Conservation (phyloP, 2,113 vertebrate genomes). For the Hippocampus mohnikei region DNA sequence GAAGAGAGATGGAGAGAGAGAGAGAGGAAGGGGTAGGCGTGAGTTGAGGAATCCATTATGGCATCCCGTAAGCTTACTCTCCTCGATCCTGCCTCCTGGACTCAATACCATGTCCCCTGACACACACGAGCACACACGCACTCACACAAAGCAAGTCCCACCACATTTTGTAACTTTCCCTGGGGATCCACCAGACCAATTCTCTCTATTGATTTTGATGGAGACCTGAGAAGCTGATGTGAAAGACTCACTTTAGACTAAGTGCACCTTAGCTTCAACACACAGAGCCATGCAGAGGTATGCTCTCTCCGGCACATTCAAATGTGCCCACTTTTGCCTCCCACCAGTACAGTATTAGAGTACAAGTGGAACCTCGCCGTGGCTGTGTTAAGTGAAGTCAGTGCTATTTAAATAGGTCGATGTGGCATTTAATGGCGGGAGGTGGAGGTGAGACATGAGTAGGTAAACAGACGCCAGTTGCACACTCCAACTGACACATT, state of each 20-base stretch:
- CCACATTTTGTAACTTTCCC: slow-evolving; percentile 41
- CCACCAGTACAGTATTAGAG: slow-evolving; percentile 12
- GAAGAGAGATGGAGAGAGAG: not conserved
- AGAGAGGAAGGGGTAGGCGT: slow-evolving; percentile 5
- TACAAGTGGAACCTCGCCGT: slow-evolving; percentile 19
- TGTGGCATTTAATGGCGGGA: slow-evolving; percentile 55
- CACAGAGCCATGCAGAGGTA: slow-evolving; percentile 12
- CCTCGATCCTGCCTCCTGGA: slow-evolving; percentile 34
- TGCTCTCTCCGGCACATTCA: slow-evolving; percentile 10
- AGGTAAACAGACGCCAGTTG: slow-evolving; percentile 44
- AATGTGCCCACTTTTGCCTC: slow-evolving; percentile 3
- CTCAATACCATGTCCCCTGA: slow-evolving; percentile 37
- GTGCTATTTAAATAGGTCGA: slow-evolving; percentile 59
- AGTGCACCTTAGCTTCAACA: slow-evolving; percentile 43
- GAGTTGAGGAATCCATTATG: slow-evolving; percentile 54
- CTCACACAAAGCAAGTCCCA: slow-evolving; percentile 9
- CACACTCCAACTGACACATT: slow-evolving; percentile 22
- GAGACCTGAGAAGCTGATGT: slow-evolving; percentile 46
- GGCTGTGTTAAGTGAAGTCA: slow-evolving; percentile 59
- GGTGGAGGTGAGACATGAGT: slow-evolving; percentile 3
- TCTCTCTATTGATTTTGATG: slow-evolving; percentile 65
- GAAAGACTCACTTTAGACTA: slow-evolving; percentile 46
- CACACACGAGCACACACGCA: slow-evolving; percentile 7
- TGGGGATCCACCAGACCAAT: slow-evolving; percentile 46
- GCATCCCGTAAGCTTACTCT: slow-evolving; percentile 45